Conservation (phyloP, 2,888 invertebrate species). For the Drosophila seclusa region DNA sequence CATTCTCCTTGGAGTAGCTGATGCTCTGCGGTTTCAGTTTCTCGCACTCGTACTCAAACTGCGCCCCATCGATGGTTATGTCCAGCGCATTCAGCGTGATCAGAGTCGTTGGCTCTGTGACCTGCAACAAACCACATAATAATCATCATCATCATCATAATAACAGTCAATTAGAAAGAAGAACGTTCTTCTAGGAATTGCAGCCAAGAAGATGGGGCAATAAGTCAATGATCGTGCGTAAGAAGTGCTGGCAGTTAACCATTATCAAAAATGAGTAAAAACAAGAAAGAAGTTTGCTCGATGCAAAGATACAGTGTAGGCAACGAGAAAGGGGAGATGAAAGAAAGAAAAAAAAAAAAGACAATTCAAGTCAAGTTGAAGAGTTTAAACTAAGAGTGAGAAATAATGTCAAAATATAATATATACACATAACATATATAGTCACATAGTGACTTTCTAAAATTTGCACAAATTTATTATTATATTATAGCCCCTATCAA, state of each 20-base stretch:
- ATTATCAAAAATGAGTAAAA: constrained; percentile 15
- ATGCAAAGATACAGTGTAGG: neutral
- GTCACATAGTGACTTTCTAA: neutral
- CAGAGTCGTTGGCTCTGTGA: constrained; percentile 88
- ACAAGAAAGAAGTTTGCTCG: constrained; percentile 1
- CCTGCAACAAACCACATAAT: constrained; percentile 86
- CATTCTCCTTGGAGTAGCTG: constrained; percentile 86
- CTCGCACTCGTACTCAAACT: constrained; percentile 86
- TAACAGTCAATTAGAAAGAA: constrained; percentile 40
- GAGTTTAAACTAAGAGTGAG: neutral
- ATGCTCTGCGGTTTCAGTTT: constrained; percentile 75
- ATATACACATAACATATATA: neutral
- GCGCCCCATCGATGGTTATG: constrained; percentile 89
- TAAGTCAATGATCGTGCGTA: constrained; percentile 60
- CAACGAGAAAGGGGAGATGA: neutral
- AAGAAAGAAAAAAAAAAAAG: neutral
- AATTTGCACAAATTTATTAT: neutral
- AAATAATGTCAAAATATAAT: neutral
- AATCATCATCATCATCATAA: constrained; percentile 11
- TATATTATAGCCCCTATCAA: neutral
- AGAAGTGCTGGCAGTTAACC: constrained; percentile 30
- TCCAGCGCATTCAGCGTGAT: constrained; percentile 92
- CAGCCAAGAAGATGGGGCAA: constrained; percentile 22
- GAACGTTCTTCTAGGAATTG: constrained; percentile 39
- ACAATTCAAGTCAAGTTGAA: neutral